Conservation (phyloP, 2,888 invertebrate genomes). For the Synergus laeviventris region DNA sequence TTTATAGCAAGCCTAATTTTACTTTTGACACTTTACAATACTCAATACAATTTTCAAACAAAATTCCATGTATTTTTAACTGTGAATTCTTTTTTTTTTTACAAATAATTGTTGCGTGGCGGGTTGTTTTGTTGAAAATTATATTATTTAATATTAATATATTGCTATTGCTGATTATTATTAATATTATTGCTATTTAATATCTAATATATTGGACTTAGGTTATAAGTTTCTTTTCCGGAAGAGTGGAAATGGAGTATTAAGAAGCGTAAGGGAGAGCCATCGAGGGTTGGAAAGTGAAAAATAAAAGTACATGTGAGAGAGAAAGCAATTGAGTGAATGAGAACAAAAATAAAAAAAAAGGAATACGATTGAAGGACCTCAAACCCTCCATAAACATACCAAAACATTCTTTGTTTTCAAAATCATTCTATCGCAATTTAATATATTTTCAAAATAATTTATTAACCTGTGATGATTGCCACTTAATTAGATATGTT, state of each 20-base stretch:
- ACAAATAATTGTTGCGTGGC: conserved; percentile 59
- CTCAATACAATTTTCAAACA: conserved; percentile 20
- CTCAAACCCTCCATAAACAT: conserved; percentile 46
- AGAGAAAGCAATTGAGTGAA: conserved; percentile 38
- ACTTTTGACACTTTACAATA: conserved; percentile 28
- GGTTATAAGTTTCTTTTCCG: conserved; percentile 69
- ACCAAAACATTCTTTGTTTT: conserved; percentile 65
- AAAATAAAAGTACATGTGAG: conserved; percentile 44
- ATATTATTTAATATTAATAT: conserved; percentile 76
- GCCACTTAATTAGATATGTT: conserved; percentile 29
- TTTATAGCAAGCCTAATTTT: neutral
- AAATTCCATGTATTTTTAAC: conserved; percentile 61
- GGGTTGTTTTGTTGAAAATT: conserved; percentile 74
- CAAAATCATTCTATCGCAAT: conserved; percentile 59
- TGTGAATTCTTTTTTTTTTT: conserved; percentile 58
- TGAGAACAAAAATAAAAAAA: conserved; percentile 40
- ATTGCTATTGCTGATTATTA: conserved; percentile 71
- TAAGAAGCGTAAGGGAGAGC: conserved; percentile 49
- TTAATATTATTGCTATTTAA: conserved; percentile 68
- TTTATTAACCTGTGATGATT: conserved; percentile 56
- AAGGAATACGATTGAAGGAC: conserved; percentile 52
- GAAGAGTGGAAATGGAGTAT: conserved; percentile 55
- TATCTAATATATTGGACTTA: conserved; percentile 74
- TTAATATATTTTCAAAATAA: conserved; percentile 63
- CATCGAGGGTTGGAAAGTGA: conserved; percentile 45